phyloP scores from a whole-genome alignment of 2,797 vertebrate genomes.

The Carcharodon carcharias region DNA sequence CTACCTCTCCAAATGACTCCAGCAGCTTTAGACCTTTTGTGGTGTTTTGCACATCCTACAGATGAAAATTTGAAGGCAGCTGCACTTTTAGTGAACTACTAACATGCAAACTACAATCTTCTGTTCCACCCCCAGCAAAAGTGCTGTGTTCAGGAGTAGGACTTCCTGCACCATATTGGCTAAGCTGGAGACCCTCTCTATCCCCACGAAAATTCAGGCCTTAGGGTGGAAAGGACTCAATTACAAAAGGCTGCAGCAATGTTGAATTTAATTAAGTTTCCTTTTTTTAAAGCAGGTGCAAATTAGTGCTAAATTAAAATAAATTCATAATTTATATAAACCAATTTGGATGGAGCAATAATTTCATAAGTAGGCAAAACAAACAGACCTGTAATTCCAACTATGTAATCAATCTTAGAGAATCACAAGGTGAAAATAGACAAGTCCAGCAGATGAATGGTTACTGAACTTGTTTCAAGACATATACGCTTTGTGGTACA shows the following conservation, averaged over 20 bases:
- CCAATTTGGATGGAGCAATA: background rate
- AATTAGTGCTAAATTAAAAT: background rate
- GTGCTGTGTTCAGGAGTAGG: no score
- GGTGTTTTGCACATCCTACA: no score
- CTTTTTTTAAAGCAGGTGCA: background rate
- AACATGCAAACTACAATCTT: no score
- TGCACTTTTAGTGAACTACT: no score
- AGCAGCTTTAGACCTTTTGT: no score
- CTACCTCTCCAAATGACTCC: no score
- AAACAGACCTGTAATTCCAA: background rate
- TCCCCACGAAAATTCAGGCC: no score
- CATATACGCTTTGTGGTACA: background rate
- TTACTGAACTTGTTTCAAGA: background rate
- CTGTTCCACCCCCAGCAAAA: no score
- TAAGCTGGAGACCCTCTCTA: no score
- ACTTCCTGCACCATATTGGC: no score
- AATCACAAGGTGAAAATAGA: background rate
- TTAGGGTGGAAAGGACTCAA: background rate
- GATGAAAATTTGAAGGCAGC: no score
- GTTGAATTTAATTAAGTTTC: background rate
- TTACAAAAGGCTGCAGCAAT: background rate
- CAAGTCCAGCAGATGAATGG: background rate
- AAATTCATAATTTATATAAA: background rate
- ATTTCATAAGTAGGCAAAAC: background rate
- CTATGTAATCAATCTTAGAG: background rate